Conservation (phyloP, 2,797 vertebrate species). For the Eleutherodactylus coqui region DNA sequence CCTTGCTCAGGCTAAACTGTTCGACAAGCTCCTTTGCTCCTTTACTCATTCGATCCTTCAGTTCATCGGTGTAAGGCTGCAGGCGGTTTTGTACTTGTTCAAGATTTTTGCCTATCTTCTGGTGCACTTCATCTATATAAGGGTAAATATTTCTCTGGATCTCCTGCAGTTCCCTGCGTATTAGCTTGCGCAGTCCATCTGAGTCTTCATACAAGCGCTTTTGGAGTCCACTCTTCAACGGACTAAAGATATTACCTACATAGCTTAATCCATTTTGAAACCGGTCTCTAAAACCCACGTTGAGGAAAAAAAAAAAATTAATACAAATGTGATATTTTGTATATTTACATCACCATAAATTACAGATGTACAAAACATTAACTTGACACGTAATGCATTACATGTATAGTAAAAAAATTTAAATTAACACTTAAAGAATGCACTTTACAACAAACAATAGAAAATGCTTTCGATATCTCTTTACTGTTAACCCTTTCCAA, state of each 20-base stretch:
- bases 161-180: constrained; percentile 74
- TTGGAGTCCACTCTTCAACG: constrained; percentile 62
- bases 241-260: constrained; percentile 65
- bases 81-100: constrained; percentile 71
- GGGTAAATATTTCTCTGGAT: constrained; percentile 76
- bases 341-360: neutral
- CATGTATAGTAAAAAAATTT: no score
- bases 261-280: constrained; percentile 64
- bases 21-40: constrained; percentile 68
- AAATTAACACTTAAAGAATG: no score
- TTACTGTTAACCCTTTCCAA: no score
- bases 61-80: constrained; percentile 74
- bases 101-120: constrained; percentile 74
- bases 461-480: no score
- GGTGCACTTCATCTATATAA: constrained; percentile 67
- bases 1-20: constrained; percentile 72
- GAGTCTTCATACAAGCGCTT: constrained; percentile 61
- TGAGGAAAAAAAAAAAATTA: neutral
- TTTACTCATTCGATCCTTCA: constrained; percentile 69
- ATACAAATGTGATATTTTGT: neutral
- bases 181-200: constrained; percentile 56
- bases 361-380: no score
- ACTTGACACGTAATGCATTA: no score
- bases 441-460: no score
- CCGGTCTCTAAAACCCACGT: constrained; percentile 70